Evolutionary conservation across 1,140 invertebrate genomes (phyloP).

Genomic region (Paramacrobiotus metropolitanus): DNA sequence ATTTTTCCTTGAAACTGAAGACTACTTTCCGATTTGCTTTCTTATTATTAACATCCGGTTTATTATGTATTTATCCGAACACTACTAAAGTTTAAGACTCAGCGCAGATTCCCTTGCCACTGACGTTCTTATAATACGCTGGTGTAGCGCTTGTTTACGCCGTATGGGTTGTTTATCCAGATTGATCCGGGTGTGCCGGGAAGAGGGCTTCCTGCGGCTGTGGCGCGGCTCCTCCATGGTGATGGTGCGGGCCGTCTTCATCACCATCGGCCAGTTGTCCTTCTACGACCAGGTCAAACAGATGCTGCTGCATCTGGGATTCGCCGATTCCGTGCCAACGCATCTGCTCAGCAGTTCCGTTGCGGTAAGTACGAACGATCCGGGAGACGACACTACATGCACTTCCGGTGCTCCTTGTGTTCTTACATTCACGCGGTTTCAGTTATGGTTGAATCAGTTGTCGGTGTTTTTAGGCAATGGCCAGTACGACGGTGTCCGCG

Average conservation of each 20-base stretch:
- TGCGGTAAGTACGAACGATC: constrained; percentile 43
- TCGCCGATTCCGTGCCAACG: constrained; percentile 58
- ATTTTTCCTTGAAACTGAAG: too few species aligned
- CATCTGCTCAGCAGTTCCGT: constrained; percentile 69
- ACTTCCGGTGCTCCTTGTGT: too few species aligned
- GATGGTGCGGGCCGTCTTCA: constrained; percentile 61
- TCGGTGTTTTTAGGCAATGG: constrained; percentile 38
- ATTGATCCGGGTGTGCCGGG: constrained; percentile 47
- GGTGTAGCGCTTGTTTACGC: too few species aligned
- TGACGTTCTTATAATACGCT: too few species aligned
- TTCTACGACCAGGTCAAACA: constrained; percentile 88
- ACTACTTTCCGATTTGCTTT: too few species aligned
- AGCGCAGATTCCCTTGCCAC: too few species aligned
- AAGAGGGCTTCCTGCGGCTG: constrained; percentile 55
- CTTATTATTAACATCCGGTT: too few species aligned
- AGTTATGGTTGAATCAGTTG: neutral
- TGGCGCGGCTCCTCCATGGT: constrained; percentile 78
- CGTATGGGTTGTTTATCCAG: too few species aligned
- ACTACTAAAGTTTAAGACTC: too few species aligned
- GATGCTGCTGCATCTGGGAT: constrained; percentile 38
- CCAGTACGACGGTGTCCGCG: constrained; percentile 83
- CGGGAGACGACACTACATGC: too few species aligned
- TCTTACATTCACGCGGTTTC: neutral
- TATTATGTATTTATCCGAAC: too few species aligned
- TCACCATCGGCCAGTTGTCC: constrained; percentile 87